These are phyloP conservation scores for Lacerta agilis DNA, from an alignment of 2,797 vertebrate species.

Conservation along the genomic window DNA sequence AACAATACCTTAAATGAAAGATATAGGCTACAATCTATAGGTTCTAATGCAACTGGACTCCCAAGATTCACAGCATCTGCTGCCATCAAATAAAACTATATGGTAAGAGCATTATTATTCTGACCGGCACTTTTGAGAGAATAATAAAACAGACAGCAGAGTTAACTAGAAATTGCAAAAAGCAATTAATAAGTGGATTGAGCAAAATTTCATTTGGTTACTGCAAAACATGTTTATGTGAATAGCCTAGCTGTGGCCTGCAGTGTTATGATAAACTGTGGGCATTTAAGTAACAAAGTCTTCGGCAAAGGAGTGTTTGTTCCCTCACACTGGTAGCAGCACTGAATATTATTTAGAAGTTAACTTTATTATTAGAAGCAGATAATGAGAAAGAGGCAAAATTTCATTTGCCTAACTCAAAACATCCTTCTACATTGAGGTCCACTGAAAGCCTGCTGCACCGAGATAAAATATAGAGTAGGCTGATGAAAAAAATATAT, in stretches of 20 bases:
- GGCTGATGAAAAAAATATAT: conserved; percentile 64
- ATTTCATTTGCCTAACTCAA: conserved; percentile 72
- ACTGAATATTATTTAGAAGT: conserved; percentile 20
- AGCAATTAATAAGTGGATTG: conserved; percentile 68
- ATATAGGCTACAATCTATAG: not conserved
- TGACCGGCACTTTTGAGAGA: conserved; percentile 24
- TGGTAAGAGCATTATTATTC: conserved; percentile 43
- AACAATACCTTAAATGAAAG: conserved; percentile 36
- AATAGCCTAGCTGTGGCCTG: conserved; percentile 62
- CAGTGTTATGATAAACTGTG: conserved; percentile 74
- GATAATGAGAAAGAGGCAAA: conserved; percentile 67
- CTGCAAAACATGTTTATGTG: conserved; percentile 72
- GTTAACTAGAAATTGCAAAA: conserved; percentile 56
- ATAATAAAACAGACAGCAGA: conserved; percentile 31
- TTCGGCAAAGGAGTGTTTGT: conserved; percentile 68
- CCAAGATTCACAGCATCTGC: conserved; percentile 1
- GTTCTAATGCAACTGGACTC: not conserved
- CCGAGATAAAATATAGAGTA: conserved; percentile 71
- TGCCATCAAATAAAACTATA: conserved; percentile 44
- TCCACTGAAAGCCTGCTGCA: conserved; percentile 66
- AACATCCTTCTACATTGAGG: conserved; percentile 58
- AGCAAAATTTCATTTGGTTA: conserved; percentile 72
- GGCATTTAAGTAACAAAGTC: conserved; percentile 66
- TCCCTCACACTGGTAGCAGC: conserved; percentile 45
- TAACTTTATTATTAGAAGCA: conserved; percentile 57